Conservation (phyloP, 2,797 vertebrate species). For the Sebastes hubbsi region DNA sequence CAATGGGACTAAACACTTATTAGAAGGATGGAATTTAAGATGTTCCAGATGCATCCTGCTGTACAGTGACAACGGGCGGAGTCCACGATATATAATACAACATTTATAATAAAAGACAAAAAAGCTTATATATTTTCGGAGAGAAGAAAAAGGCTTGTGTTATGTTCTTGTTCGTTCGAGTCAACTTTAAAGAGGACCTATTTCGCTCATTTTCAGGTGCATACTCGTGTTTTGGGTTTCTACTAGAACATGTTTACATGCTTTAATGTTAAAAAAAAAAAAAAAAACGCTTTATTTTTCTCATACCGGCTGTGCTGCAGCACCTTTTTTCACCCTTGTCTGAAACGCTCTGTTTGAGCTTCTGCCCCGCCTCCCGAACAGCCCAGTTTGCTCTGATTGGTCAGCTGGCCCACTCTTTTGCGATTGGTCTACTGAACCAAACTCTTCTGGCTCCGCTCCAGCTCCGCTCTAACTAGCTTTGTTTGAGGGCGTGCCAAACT, state of each 20-base stretch:
- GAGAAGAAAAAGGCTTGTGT: neutral
- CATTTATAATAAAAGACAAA: neutral
- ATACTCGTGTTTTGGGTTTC: neutral
- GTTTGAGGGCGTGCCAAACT: no score
- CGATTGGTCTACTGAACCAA: no score
- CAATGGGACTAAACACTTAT: constrained; percentile 64
- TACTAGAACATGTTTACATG: no score
- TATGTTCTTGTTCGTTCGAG: neutral
- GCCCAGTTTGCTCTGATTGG: no score
- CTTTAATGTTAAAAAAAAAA: neutral
- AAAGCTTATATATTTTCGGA: neutral
- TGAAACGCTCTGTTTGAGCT: no score
- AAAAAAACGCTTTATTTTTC: neutral
- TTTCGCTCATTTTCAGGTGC: no score
- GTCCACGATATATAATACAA: neutral
- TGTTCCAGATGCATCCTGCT: constrained; percentile 73
- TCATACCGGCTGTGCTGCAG: no score
- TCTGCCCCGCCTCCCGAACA: no score
- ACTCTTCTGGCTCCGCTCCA: no score
- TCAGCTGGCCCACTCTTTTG: no score
- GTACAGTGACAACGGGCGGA: constrained; percentile 33
- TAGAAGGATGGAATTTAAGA: constrained; percentile 67
- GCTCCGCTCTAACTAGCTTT: no score
- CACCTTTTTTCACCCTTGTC: no score
- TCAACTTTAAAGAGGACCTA: neutral